Base-by-base conservation (phyloP, 53 echinoderm and acorn worm genomes). In the Paracentrotus lividus region DNA sequence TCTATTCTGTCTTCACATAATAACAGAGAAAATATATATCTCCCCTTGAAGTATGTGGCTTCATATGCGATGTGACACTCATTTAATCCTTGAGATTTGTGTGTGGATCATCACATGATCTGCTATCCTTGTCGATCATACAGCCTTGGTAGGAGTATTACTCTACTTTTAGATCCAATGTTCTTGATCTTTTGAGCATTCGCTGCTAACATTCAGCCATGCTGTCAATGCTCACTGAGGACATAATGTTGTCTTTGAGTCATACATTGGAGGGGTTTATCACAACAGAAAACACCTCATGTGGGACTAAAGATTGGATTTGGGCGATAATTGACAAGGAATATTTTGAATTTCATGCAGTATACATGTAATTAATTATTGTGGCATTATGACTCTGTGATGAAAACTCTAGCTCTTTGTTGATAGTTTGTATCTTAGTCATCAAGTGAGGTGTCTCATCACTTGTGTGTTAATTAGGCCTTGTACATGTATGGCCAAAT, bases 41-140 rank as follows among this genome's bases (percentile, higher is more conserved):
- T 72, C 36, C 72, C n/a, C 20, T 36, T 72, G 38, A 72, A 72
- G 21, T 38, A 3, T 72, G 38, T 72, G 40, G 20, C 72, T 32
- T 72, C 72, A 40, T 40, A 72, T 20, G 15, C 40, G 36, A 16
- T 31, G 32, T 9, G 72, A 72, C 72, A 72, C 40, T 16, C 18
- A 72, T 32, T 1, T 4, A 18, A 72, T 16, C 40, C 40, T 72
- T 36, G 36, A 72, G 16, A 40, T 18, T 7, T 72, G 6, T 4
- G 36, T 72, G 20, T 14, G 21, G 72, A 72, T 72, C 72, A 36
- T 72, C 72, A 72, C 72, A 72, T 72, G 72, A 72, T 72, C 72
- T 21, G 3, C 18, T 40, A 20, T 18, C 72, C 40, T 72, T 40
- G 72, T 38, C 36, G 72, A 38, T 72, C 3, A 5, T 72, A 20